A percentile compares a stretch with the other conserved stretches of the same genome.
Conservation (phyloP, 2,888 invertebrate species). For the Cerastis rubricosa region DNA sequence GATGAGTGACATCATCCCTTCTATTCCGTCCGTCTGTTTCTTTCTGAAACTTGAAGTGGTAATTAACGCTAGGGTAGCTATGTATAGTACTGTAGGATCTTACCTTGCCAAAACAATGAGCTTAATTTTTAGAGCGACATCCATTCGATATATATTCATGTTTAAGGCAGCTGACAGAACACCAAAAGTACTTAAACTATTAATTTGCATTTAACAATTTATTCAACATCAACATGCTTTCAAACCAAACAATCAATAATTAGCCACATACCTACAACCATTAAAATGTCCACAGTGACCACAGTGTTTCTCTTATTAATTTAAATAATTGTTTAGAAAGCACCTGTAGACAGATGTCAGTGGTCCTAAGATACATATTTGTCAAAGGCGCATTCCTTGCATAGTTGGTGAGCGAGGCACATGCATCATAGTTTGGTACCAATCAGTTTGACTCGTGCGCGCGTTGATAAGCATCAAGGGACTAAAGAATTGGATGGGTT, state of each 20-base stretch:
- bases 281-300: constrained; percentile 53
- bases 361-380: constrained; percentile 77
- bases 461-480: constrained; percentile 58
- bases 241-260: constrained; percentile 36
- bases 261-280: constrained; percentile 35
- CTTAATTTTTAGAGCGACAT: not conserved
- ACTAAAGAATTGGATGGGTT: constrained; percentile 61
- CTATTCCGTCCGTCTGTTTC: no score
- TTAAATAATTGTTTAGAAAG: constrained; percentile 79
- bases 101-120: not conserved
- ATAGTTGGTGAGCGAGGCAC: constrained; percentile 60
- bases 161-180: not conserved
- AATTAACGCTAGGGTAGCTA: not conserved
- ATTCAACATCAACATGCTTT: constrained; percentile 8
- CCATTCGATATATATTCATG: no score
- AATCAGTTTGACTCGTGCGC: constrained; percentile 73
- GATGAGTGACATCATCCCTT: not conserved
- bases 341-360: constrained; percentile 78
- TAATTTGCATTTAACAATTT: not conserved
- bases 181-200: not conserved
- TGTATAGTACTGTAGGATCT: not conserved
- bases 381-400: constrained; percentile 78
- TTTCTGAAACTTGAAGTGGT: not conserved
- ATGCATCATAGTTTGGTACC: constrained; percentile 74
- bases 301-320: constrained; percentile 67